phyloP scores from a whole-genome alignment of 1,140 invertebrate species.

The Dermatophagoides farinae region DNA sequence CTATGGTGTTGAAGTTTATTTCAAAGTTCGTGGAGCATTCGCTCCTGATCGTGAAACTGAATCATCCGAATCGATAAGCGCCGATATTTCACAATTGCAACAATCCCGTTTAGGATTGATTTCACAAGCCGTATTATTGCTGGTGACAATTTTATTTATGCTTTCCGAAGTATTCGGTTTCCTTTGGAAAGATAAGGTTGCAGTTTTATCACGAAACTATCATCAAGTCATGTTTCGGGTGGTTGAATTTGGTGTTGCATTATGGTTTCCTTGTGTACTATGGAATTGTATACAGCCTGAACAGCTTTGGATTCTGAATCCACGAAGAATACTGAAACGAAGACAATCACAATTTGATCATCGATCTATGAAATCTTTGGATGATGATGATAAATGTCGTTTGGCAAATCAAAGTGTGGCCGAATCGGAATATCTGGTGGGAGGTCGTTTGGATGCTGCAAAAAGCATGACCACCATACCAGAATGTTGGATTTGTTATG shows the following conservation, averaged over 20 bases:
- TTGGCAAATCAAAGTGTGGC: constrained; percentile 15
- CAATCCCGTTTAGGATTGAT: constrained; percentile 68
- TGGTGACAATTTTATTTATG: constrained; percentile 65
- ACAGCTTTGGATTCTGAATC: constrained; percentile 79
- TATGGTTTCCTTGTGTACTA: constrained; percentile 83
- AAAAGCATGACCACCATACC: constrained; percentile 1
- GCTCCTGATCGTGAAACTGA: constrained; percentile 8
- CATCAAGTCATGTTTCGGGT: constrained; percentile 73
- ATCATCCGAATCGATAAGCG: constrained; percentile 8
- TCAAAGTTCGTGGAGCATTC: constrained; percentile 39
- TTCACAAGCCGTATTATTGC: constrained; percentile 61
- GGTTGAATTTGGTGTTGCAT: constrained; percentile 71
- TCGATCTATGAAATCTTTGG: not conserved
- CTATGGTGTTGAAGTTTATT: constrained; percentile 82
- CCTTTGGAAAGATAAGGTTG: constrained; percentile 79
- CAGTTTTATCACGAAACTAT: constrained; percentile 65
- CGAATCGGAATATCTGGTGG: constrained; percentile 11
- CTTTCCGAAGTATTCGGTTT: constrained; percentile 69
- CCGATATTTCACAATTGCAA: constrained; percentile 54
- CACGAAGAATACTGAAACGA: constrained; percentile 52
- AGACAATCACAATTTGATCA: constrained; percentile 24
- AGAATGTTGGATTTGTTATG: constrained; percentile 88
- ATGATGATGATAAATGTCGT: not conserved
- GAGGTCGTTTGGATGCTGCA: not conserved
- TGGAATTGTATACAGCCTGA: constrained; percentile 87